Evolutionary conservation across 2,797 vertebrate species (phyloP), one percentile per base, ranked within the genome.

Genomic region (Esox masquinongy): DNA sequence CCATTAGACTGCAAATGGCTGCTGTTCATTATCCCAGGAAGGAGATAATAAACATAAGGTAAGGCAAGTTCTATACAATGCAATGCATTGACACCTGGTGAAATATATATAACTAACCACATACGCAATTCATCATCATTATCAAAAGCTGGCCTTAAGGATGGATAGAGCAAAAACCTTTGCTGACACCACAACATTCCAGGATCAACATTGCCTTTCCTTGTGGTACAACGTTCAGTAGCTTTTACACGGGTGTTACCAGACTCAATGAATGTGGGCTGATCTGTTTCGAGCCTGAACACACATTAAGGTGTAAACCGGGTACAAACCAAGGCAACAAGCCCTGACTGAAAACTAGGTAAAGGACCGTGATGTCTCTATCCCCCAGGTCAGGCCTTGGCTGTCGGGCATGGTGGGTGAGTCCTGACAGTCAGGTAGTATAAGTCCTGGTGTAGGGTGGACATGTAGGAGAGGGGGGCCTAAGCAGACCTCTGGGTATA

Each of bases 401-500:
- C 49, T 16, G 11, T 16, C 87, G 92, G 90, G 89, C 93, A 93
- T 96, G 96, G 84, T 90, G 90, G n/a, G 7, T 8, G 11, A 39
- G 67, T 47, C 36, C 68, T 51, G 69, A 49, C 29, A 29, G 24
- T 66, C 63, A 31, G 24, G 26, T 31, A 31, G 31, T 66, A 34
- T 6, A 36, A 6, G 19, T 29, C 29, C 29, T 53, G 70, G 49
- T 29, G 24, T 51, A 49, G 47, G 43, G 22, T 53, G 43, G 43
- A 11, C 43, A 47, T 47, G 7, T 39, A 36, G 34, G 66, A 4
- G 69, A 83, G 81, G 84, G 88, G 92, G 90, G 89, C 93, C 94
- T 96, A 96, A 83, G 92, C 91, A 80, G 96, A 97, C 93, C 97
- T 96, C 95, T 98, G 98, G 89, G 98, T 99, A 87, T 99, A 99